phyloP scores from a whole-genome alignment of 1,140 invertebrate species.

The Drosophila ogumai region DNA sequence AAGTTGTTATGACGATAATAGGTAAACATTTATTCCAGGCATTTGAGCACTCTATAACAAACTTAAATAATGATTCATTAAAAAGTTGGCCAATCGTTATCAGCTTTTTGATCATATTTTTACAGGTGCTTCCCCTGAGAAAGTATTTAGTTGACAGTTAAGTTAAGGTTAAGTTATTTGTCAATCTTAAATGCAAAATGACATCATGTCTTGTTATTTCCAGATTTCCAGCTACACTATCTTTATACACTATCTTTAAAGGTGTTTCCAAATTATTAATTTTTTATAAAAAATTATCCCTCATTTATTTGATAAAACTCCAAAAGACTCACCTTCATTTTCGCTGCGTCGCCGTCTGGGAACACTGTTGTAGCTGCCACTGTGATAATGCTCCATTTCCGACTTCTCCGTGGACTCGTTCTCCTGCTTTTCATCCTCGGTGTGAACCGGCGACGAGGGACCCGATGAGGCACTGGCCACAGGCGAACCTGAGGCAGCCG shows the following conservation, averaged over 20 bases:
- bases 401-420: constrained; percentile 86
- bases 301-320: neutral
- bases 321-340: constrained; percentile 80
- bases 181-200: neutral
- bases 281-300: rapidly evolving
- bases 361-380: constrained; percentile 66
- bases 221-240: too few species aligned
- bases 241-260: too few species aligned
- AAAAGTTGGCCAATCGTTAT: constrained; percentile 3
- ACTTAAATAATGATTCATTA: constrained; percentile 10
- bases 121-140: neutral
- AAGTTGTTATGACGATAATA: neutral
- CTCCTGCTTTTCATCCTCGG: constrained; percentile 86
- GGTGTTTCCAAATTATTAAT: neutral
- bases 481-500: constrained; percentile 72
- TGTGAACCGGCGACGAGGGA: constrained; percentile 85
- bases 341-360: constrained; percentile 72
- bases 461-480: constrained; percentile 85
- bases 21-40: neutral
- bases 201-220: neutral
- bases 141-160: neutral
- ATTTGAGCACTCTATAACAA: neutral
- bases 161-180: neutral
- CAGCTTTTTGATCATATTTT: neutral
- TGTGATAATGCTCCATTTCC: constrained; percentile 60